Evolutionary conservation across 1,140 invertebrate genomes (phyloP), one percentile per base, ranked within the genome.

Genomic region (Meloidogyne chitwoodi): DNA sequence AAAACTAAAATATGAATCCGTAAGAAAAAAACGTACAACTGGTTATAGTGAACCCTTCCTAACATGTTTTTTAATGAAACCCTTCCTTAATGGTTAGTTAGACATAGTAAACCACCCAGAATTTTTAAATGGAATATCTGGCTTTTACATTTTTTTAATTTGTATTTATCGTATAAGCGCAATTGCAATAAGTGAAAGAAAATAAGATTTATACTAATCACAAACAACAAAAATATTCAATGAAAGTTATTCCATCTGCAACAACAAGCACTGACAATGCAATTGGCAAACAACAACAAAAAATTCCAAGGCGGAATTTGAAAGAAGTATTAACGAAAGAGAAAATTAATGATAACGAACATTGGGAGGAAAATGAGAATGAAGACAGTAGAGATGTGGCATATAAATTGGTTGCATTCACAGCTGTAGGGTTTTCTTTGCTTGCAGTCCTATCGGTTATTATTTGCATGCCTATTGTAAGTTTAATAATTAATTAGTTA

Each of bases 381-480:
- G 34, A 84, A 38, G 77, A 78, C 29, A 62, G 73, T 44, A 80
- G 84, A 24, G 85, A 86, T 72, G 48, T 75, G 41, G 85, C 85
- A 65, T 86, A 85, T 74, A 87, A 87, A 68, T 74, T 85, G 41
- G 85, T 86, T 19, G 81, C 85, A 24, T 86, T 84, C 61, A 71
- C 83, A 5, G 86, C 85, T 48, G 85, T 86, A 68, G 81, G 75
- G 19, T 87, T 86, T 68, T 87, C 86, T 1, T 44, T 86, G 22
- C 38, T 86, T 22, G 86, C 84, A 68, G 82, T 86, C 69, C 61
- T 83, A 27, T 78, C 81, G 1, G 81, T 86, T 62, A 16, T 73
- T 68, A 72, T 85, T 29, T 86, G 84, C 66, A 83, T 85, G 24
- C 85, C 85, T 14, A 86, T 87, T 27, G 81, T 86, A 24, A 38